Percentiles rank a stretch among this genome's conserved stretches.
These are phyloP conservation scores for Spicauda simplicius DNA, from an alignment of 2,888 invertebrate genomes.

Conservation along the genomic window DNA sequence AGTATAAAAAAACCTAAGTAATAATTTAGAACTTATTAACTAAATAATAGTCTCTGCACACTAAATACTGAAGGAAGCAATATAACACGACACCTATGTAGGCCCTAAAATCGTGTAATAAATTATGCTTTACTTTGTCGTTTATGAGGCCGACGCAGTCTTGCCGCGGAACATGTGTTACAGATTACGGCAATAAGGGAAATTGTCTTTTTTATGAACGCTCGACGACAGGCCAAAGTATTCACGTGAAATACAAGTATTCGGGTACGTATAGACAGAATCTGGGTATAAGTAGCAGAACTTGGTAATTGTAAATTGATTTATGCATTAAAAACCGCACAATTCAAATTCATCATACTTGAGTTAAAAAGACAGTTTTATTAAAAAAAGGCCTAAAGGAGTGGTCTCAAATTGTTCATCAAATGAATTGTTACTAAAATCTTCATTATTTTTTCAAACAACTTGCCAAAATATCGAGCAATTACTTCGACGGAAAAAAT, in stretches of 20 bases:
- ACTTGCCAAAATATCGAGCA: too few species aligned
- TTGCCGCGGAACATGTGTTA: constrained; percentile 79
- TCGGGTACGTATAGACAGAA: background rate
- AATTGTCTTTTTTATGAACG: constrained; percentile 85
- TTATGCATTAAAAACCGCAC: too few species aligned
- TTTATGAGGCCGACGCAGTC: constrained; percentile 81
- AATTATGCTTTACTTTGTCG: constrained; percentile 84
- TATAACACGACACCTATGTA: constrained; percentile 59
- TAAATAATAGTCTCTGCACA: constrained; percentile 1
- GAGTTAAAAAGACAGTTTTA: too few species aligned
- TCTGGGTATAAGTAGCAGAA: background rate
- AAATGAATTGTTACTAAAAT: too few species aligned
- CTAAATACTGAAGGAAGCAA: constrained; percentile 11
- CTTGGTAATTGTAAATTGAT: too few species aligned
- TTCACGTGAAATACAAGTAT: constrained; percentile 55
- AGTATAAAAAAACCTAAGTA: too few species aligned
- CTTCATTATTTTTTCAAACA: too few species aligned
- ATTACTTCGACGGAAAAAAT: too few species aligned
- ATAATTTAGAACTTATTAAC: too few species aligned
- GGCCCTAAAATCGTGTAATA: constrained; percentile 82
- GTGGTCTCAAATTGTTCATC: too few species aligned
- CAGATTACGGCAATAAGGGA: constrained; percentile 84
- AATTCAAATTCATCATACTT: too few species aligned
- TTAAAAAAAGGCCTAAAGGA: too few species aligned
- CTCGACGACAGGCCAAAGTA: constrained; percentile 68